Conservation (phyloP, 2,888 invertebrate species). For the Pachycephus smyrnensis region DNA sequence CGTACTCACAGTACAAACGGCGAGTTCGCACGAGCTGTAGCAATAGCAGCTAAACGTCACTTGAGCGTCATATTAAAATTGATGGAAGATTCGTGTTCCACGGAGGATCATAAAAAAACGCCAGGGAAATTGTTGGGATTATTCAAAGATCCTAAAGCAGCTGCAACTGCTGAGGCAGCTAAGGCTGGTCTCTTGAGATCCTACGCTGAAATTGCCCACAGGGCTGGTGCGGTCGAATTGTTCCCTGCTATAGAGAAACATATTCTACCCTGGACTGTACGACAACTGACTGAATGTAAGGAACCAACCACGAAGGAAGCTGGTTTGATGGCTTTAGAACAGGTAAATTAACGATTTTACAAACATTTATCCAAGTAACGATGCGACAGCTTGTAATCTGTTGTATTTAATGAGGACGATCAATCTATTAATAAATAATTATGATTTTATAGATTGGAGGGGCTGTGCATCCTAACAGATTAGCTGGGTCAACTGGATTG, state of each 20-base stretch:
- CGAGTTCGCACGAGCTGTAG: constrained; percentile 53
- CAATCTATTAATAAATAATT: background rate
- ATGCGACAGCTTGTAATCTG: background rate
- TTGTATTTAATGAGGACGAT: no score
- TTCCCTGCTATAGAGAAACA: constrained; percentile 36
- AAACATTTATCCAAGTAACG: background rate
- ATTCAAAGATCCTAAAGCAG: constrained; percentile 54
- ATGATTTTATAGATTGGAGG: constrained; percentile 42
- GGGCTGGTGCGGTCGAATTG: constrained; percentile 40
- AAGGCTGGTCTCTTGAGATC: constrained; percentile 53
- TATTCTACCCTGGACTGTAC: constrained; percentile 55
- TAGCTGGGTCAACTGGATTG: constrained; percentile 46
- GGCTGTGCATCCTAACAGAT: constrained; percentile 50
- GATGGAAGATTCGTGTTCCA: constrained; percentile 50
- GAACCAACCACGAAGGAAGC: constrained; percentile 53
- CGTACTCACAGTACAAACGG: constrained; percentile 39
- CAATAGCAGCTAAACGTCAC: constrained; percentile 53
- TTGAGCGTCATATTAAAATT: constrained; percentile 44
- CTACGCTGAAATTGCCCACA: constrained; percentile 54
- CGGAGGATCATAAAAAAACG: constrained; percentile 50
- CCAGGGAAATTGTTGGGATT: constrained; percentile 55
- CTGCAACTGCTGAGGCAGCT: constrained; percentile 53
- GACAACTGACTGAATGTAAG: constrained; percentile 53
- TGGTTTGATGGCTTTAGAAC: constrained; percentile 55
- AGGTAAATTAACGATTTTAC: constrained; percentile 31